These are phyloP conservation scores for Parascotia fuliginaria DNA, from an alignment of 2,888 invertebrate species.

Conservation along the genomic window DNA sequence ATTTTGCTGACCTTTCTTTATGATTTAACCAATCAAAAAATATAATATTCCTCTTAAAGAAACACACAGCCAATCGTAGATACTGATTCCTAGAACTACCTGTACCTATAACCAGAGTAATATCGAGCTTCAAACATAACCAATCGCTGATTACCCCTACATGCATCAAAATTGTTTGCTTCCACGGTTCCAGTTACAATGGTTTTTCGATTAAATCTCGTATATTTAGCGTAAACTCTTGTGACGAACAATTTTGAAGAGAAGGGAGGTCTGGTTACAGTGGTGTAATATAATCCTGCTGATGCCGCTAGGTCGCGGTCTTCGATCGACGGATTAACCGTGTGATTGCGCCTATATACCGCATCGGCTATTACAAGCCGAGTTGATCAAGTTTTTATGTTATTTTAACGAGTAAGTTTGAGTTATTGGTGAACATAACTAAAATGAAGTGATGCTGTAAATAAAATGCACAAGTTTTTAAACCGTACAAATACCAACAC, in stretches of 20 bases:
- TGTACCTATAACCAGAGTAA: conserved; percentile 8
- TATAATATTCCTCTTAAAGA: too few relatives aligned
- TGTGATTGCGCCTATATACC: conserved; percentile 17
- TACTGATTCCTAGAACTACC: neutral
- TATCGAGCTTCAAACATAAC: conserved; percentile 2
- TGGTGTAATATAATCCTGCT: conserved; percentile 11
- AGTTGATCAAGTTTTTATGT: conserved; percentile 2
- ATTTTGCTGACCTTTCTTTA: too few relatives aligned
- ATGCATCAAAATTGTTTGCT: neutral
- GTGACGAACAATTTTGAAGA: neutral
- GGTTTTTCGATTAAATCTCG: conserved; percentile 11
- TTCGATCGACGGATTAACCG: conserved; percentile 24
- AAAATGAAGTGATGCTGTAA: too few relatives aligned
- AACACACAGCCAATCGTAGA: conserved; percentile 13
- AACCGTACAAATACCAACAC: too few relatives aligned
- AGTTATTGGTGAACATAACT: neutral
- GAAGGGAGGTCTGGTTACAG: neutral
- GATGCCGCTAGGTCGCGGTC: conserved; percentile 13
- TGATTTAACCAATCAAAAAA: too few relatives aligned
- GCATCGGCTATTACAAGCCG: conserved; percentile 7
- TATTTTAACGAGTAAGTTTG: neutral
- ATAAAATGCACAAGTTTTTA: too few relatives aligned
- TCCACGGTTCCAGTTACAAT: conserved; percentile 11
- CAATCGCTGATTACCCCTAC: neutral
- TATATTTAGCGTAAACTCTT: conserved; percentile 5